Percentiles rank a stretch among this genome's conserved stretches.
phyloP scores from a whole-genome alignment of 2,888 invertebrate genomes.

The Protonemura montana region DNA sequence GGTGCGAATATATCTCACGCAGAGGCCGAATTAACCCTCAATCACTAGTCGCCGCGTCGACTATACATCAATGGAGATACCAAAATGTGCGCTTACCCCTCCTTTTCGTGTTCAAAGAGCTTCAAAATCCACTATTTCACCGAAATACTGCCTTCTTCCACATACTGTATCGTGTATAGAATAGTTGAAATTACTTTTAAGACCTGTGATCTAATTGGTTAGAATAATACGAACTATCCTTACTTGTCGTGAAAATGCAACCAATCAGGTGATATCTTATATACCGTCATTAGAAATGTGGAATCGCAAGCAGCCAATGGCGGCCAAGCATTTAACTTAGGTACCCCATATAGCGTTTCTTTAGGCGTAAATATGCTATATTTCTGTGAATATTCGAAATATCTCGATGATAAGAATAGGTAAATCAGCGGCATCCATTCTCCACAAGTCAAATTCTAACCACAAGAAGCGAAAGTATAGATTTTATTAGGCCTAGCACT shows the following conservation, averaged over 20 bases:
- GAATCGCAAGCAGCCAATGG: conserved; percentile 60
- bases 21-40: conserved; percentile 43
- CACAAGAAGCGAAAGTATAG: neutral
- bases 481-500: conserved; percentile 20
- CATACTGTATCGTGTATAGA: conserved; percentile 54
- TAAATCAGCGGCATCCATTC: neutral
- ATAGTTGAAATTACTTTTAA: conserved; percentile 54
- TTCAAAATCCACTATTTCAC: conserved; percentile 52
- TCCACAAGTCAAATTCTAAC: neutral
- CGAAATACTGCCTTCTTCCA: conserved; percentile 49
- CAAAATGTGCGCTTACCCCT: conserved; percentile 53
- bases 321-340: conserved; percentile 50
- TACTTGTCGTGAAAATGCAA: conserved; percentile 60
- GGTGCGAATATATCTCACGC: conserved; percentile 43
- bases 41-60: neutral
- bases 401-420: neutral
- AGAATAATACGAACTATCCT: conserved; percentile 61
- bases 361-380: conserved; percentile 34
- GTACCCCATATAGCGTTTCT: conserved; percentile 49
- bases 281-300: conserved; percentile 58
- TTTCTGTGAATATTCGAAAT: neutral
- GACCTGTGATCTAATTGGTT: conserved; percentile 62
- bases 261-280: conserved; percentile 56
- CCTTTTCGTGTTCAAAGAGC: conserved; percentile 52
- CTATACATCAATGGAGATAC: conserved; percentile 46